A percentile compares a stretch with the other conserved stretches of the same genome.
These are phyloP conservation scores for Urechis unicinctus DNA, from an alignment of 2,888 invertebrate species.

Conservation along the genomic window DNA sequence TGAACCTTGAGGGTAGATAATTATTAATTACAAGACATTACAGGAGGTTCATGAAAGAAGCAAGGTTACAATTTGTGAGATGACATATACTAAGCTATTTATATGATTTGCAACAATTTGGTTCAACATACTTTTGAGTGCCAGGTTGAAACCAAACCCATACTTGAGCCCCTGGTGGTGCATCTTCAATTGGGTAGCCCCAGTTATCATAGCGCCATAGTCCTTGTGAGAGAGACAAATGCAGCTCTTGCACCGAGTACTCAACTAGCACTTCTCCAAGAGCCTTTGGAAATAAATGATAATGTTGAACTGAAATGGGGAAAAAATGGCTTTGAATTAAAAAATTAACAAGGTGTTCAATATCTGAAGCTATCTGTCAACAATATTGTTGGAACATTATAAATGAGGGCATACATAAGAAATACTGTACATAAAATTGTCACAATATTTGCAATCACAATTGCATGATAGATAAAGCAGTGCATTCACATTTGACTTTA, in stretches of 20 bases:
- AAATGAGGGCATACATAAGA: neutral
- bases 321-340: neutral
- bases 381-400: too few species aligned
- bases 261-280: conserved; percentile 79
- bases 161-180: conserved; percentile 88
- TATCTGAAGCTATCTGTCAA: neutral
- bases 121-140: neutral
- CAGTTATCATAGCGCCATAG: conserved; percentile 88
- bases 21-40: too few species aligned
- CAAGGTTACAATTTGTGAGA: neutral
- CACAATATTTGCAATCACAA: too few species aligned
- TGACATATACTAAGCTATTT: neutral
- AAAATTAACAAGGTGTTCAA: neutral
- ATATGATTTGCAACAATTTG: neutral
- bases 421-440: too few species aligned
- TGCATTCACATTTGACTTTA: too few species aligned
- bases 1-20: too few species aligned
- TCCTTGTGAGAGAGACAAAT: conserved; percentile 86
- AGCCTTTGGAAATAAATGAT: conserved; percentile 79
- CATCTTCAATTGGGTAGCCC: conserved; percentile 86
- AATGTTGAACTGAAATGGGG: conserved; percentile 56
- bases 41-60: too few species aligned
- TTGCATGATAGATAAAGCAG: too few species aligned
- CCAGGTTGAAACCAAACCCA: conserved; percentile 77
- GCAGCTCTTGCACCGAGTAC: conserved; percentile 81